Base-by-base conservation (phyloP, 1,140 invertebrate genomes). In the Diprion similis region DNA sequence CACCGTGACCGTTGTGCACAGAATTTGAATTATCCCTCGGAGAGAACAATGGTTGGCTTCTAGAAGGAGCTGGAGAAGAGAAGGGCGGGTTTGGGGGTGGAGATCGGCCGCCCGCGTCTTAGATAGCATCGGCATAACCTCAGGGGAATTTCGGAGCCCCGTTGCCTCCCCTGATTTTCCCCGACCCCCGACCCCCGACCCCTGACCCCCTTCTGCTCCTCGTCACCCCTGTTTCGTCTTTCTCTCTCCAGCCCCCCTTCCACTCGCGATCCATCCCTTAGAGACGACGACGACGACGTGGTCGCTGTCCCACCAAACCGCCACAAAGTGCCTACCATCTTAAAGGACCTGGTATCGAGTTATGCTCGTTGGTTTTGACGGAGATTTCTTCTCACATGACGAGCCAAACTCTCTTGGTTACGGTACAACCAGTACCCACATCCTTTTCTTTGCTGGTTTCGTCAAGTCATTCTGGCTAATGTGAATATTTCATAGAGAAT, bases 41-140 rank as follows among this genome's bases (percentile, higher is more conserved):
- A 59, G 11, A 59, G 51, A 59, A 59, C 51, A 59, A 59, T 59
- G 51, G 51, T 13, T 37, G 24, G 24, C 6, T 37, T 37, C 24
- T 37, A 6, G 24, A 37, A 37, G 24, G 24, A 37, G 24, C 24
- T 37, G 24, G 24, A 3, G 24, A 37, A 37, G 24, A 37, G n/a
- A n/a, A n/a, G 24, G 24, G 24, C 24, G 24, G 24, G 24, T 37
- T 37, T 37, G 24, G 51, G 51, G 51, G 51, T 59, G 51, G n/a
- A 59, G 51, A 37, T 37, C 24, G 24, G 24, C 2, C 3, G 51
- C 2, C n/a, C 75, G 18, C 17, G 45, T 78, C 76, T 80, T 81
- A 78, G 78, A 80, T 81, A 79, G 76, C 66, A 76, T 76, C 74
- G 51, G 51, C 51, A 59, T 59, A 59, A 59, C 51, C 51, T 59